phyloP scores from a whole-genome alignment of 1,140 invertebrate species.

The Helicoverpa armigera region DNA sequence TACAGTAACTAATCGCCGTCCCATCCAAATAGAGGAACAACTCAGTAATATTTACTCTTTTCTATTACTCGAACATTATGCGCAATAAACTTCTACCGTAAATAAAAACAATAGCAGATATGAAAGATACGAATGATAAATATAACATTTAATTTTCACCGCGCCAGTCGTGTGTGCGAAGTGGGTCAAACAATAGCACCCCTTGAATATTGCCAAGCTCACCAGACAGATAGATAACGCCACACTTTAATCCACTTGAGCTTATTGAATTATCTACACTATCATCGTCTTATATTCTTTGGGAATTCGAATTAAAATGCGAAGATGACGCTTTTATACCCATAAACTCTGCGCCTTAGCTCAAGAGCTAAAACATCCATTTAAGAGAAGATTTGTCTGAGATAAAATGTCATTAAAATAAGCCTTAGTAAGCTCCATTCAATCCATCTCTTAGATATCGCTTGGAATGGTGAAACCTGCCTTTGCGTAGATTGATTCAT shows the following conservation, averaged over 20 bases:
- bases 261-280: conserved; percentile 51
- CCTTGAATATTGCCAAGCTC: conserved; percentile 41
- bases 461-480: conserved; percentile 15
- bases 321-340: background rate
- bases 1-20: too few relatives aligned
- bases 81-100: background rate
- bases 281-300: conserved; percentile 31
- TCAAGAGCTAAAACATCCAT: background rate
- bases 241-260: conserved; percentile 53
- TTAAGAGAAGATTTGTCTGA: conserved; percentile 1
- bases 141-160: conserved; percentile 43
- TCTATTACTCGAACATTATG: too few relatives aligned
- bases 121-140: background rate
- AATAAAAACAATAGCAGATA: background rate
- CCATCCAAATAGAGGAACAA: too few relatives aligned
- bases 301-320: conserved; percentile 10
- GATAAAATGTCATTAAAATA: conserved; percentile 1
- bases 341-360: background rate
- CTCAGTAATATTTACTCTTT: too few relatives aligned
- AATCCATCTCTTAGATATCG: conserved; percentile 21
- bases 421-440: background rate
- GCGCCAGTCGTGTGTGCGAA: conserved; percentile 34
- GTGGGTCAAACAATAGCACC: conserved; percentile 61
- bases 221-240: conserved; percentile 46
- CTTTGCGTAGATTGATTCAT: conserved; percentile 31